Percentiles rank a stretch among this genome's conserved stretches.
Conservation (phyloP, 2,888 invertebrate species). For the Drosophila yooni region DNA sequence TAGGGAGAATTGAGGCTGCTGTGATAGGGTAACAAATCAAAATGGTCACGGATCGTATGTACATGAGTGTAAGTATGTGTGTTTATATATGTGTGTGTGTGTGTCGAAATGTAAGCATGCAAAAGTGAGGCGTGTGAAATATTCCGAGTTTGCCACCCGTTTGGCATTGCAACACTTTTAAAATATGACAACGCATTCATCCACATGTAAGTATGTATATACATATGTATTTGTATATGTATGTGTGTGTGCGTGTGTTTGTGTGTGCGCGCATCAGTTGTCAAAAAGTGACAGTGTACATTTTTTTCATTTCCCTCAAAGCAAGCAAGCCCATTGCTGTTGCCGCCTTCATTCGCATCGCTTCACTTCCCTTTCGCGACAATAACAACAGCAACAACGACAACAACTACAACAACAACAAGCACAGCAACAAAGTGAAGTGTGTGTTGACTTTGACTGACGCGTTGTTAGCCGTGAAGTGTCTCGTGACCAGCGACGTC, state of each 20-base stretch:
- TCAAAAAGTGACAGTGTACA: constrained; percentile 74
- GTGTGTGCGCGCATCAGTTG: constrained; percentile 49
- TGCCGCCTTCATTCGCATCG: constrained; percentile 16
- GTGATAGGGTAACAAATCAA: constrained; percentile 59
- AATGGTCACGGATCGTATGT: constrained; percentile 27
- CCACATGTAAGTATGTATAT: not conserved
- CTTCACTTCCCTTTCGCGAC: constrained; percentile 1
- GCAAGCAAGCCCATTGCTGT: constrained; percentile 20
- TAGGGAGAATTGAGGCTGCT: constrained; percentile 10
- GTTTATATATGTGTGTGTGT: constrained; percentile 27
- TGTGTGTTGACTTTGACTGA: constrained; percentile 76
- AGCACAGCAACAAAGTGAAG: constrained; percentile 56
- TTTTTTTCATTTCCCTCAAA: constrained; percentile 49
- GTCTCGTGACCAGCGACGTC: constrained; percentile 54
- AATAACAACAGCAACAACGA: constrained; percentile 16
- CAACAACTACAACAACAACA: constrained; percentile 9
- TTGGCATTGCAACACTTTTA: constrained; percentile 50
- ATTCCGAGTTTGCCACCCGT: constrained; percentile 34
- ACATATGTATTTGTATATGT: not conserved
- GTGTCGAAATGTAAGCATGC: constrained; percentile 73
- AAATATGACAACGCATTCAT: constrained; percentile 54
- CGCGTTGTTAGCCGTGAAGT: constrained; percentile 76
- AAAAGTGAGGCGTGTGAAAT: constrained; percentile 47
- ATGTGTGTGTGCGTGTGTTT: not conserved
- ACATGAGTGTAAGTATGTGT: not conserved